Conservation (phyloP, 53 echinoderm and acorn worm species). For the Mesocentrotus franciscanus region DNA sequence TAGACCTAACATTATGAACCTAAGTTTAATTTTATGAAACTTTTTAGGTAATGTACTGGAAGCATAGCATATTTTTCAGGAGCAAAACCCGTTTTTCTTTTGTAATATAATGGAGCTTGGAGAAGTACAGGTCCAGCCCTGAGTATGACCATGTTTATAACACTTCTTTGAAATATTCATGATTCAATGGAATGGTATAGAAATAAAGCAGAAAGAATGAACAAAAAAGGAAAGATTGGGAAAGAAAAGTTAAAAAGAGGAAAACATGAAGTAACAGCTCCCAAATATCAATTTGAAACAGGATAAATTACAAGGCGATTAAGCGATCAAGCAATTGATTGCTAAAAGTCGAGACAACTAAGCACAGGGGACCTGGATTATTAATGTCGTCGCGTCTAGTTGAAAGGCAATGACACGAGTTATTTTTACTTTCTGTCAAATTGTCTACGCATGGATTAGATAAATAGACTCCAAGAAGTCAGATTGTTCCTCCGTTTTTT, state of each 20-base stretch:
- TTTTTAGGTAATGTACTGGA: too few relatives aligned
- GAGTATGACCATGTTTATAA: too few relatives aligned
- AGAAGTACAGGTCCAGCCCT: too few relatives aligned
- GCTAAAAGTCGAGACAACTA: constrained; percentile 6
- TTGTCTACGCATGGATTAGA: background rate
- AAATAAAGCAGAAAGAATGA: background rate
- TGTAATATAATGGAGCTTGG: too few relatives aligned
- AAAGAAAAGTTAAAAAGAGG: background rate
- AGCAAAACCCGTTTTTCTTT: too few relatives aligned
- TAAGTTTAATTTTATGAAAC: too few relatives aligned
- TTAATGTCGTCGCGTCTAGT: constrained; percentile 10
- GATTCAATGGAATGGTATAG: background rate
- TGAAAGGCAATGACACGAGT: background rate
- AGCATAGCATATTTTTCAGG: too few relatives aligned
- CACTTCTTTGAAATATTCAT: too few relatives aligned
- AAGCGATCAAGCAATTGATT: constrained; percentile 25
- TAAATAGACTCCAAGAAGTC: background rate
- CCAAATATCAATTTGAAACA: background rate
- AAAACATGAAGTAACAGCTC: background rate
- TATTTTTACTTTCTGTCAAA: background rate
- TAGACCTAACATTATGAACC: too few relatives aligned
- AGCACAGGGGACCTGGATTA: background rate
- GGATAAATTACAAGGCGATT: constrained; percentile 6
- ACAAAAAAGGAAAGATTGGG: background rate
- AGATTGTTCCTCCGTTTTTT: background rate